Percentiles rank a stretch among this genome's conserved stretches.
phyloP scores from a whole-genome alignment of 1,140 invertebrate genomes.

The Rhizoglyphus robini region DNA sequence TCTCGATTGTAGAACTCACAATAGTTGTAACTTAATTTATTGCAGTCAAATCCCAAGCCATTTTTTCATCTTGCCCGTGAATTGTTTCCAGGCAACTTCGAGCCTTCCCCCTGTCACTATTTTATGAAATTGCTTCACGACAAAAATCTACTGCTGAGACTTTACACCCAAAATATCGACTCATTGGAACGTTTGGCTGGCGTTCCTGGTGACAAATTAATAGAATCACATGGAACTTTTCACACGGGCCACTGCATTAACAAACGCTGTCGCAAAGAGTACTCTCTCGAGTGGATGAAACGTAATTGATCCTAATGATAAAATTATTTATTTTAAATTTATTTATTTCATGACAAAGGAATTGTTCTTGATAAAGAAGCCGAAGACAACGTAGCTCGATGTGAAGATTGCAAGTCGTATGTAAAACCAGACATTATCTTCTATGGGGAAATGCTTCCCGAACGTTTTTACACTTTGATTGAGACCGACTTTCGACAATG shows the following conservation, averaged over 20 bases:
- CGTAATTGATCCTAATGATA: slow-evolving; percentile 36
- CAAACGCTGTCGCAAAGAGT: slow-evolving; percentile 49
- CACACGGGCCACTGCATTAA: slow-evolving; percentile 68
- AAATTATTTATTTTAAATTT: slow-evolving; percentile 11
- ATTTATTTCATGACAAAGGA: slow-evolving; percentile 14
- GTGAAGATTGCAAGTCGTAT: slow-evolving; percentile 52
- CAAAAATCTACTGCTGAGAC: slow-evolving; percentile 60
- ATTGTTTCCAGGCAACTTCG: slow-evolving; percentile 60
- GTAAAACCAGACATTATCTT: slow-evolving; percentile 91
- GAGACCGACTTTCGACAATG: slow-evolving; percentile 62
- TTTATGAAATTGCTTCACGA: slow-evolving; percentile 63
- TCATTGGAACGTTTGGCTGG: slow-evolving; percentile 74
- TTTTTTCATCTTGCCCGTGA: slow-evolving; percentile 75
- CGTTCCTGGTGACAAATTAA: slow-evolving; percentile 64
- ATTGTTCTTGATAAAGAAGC: slow-evolving; percentile 41
- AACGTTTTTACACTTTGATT: slow-evolving; percentile 43
- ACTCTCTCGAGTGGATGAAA: slow-evolving; percentile 67
- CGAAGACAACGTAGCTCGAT: slow-evolving; percentile 52
- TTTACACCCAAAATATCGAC: slow-evolving; percentile 90
- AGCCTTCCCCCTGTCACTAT: slow-evolving; percentile 64
- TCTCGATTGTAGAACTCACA: not conserved
- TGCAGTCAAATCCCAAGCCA: slow-evolving; percentile 59
- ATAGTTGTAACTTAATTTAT: slow-evolving; percentile 33
- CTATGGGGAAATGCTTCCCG: slow-evolving; percentile 75
- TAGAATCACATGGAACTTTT: slow-evolving; percentile 89